phyloP scores from a whole-genome alignment of 2,113 vertebrate genomes.

The Spilogale gracilis region DNA sequence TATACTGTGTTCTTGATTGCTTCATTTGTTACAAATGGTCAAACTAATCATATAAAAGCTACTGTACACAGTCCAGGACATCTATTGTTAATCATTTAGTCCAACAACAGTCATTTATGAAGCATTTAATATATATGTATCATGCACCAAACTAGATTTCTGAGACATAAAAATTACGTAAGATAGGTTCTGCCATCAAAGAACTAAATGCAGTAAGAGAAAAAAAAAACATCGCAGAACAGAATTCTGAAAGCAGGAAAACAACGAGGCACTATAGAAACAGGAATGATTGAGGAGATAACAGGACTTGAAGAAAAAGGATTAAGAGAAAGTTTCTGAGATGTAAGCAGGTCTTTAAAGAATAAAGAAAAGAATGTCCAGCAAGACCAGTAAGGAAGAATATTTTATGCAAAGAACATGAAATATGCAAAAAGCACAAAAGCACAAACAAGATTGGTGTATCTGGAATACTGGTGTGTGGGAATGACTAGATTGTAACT shows the following conservation, averaged over 20 bases:
- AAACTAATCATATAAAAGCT: not conserved
- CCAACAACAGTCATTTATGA: conserved; percentile 17
- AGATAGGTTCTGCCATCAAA: not conserved
- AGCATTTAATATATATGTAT: not conserved
- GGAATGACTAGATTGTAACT: not conserved
- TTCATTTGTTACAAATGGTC: conserved; percentile 48
- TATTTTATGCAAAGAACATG: not conserved
- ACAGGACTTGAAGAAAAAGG: not conserved
- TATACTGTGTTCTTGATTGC: not conserved
- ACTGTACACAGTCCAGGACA: not conserved
- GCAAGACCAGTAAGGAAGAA: not conserved
- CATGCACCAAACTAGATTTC: not conserved
- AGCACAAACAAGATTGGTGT: not conserved
- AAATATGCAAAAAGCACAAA: conserved; percentile 16
- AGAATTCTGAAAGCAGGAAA: not conserved
- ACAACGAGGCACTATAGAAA: not conserved
- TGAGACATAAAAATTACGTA: not conserved
- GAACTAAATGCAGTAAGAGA: not conserved
- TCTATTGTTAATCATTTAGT: conserved; percentile 34
- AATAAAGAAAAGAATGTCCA: conserved; percentile 21
- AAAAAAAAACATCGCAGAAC: conserved; percentile 3
- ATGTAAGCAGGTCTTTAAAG: not conserved
- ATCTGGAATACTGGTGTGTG: not conserved
- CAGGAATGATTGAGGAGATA: not conserved
- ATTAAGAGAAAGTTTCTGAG: not conserved